A percentile compares a stretch with the other conserved stretches of the same genome.
Conservation (phyloP, 2,113 vertebrate genomes). For the Hyaena hyaena region DNA sequence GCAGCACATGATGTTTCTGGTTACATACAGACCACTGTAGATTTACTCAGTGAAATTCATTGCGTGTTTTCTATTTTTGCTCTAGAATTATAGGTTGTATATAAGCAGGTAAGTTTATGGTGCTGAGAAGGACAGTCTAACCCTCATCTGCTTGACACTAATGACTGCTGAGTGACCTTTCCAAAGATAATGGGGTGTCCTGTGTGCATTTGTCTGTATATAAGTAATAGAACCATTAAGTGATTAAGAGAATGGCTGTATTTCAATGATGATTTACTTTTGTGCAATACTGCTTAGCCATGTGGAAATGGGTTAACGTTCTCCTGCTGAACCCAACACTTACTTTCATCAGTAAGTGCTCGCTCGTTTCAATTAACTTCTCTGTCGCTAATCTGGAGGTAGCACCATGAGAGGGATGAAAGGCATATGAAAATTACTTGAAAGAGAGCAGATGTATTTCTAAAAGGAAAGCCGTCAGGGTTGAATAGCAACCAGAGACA, state of each 20-base stretch:
- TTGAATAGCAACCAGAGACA: not conserved
- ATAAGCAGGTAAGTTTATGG: not conserved
- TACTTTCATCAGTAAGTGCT: constrained; percentile 6
- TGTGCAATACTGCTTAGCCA: not conserved
- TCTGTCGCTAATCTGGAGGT: not conserved
- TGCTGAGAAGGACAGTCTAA: constrained; percentile 16
- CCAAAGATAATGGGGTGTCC: not conserved
- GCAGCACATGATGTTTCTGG: not conserved
- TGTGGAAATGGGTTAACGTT: constrained; percentile 33
- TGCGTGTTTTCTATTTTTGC: constrained; percentile 29
- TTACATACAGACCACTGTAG: not conserved
- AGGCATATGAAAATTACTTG: not conserved
- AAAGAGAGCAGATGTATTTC: constrained; percentile 20
- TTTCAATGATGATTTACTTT: constrained; percentile 33
- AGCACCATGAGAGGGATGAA: not conserved
- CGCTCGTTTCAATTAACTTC: constrained; percentile 20
- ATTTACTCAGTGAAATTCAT: not conserved
- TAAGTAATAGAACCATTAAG: constrained; percentile 46
- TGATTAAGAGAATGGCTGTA: not conserved
- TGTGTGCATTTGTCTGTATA: not conserved
- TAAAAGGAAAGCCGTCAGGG: not conserved
- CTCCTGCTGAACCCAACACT: not conserved
- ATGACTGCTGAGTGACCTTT: constrained; percentile 8
- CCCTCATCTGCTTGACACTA: not conserved
- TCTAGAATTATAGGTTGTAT: not conserved